Evolutionary conservation across 92 coral and sea anemone species (phyloP).

Genomic region (Phenganax stokvisi): DNA sequence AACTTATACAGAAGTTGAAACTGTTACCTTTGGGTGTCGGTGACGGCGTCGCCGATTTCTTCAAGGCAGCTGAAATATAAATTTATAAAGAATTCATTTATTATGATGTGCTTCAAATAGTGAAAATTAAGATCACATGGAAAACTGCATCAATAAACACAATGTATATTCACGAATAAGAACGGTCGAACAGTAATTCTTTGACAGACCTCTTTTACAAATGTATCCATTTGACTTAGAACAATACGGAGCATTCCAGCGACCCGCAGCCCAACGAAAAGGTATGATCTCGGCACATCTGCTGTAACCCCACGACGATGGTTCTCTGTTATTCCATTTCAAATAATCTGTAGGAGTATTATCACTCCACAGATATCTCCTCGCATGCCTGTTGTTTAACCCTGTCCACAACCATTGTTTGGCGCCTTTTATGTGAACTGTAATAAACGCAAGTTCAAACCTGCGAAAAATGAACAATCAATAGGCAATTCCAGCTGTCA

Average conservation of each 20-base stretch:
- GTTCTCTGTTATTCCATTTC: slow-evolving; percentile 74
- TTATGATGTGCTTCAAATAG: background rate
- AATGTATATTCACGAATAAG: background rate
- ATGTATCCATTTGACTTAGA: slow-evolving; percentile 52
- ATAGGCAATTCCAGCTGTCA: background rate
- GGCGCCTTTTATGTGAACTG: slow-evolving; percentile 26
- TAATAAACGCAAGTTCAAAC: slow-evolving; percentile 25
- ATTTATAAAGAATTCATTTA: background rate
- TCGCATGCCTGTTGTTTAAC: slow-evolving; percentile 53
- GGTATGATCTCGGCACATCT: slow-evolving; percentile 68
- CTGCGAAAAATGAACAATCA: background rate
- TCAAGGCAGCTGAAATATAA: slow-evolving; percentile 24
- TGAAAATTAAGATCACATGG: background rate
- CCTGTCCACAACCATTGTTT: slow-evolving; percentile 68
- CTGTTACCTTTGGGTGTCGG: slow-evolving; percentile 24
- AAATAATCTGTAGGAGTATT: slow-evolving; percentile 57
- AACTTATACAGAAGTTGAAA: background rate
- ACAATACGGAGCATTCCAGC: slow-evolving; percentile 63
- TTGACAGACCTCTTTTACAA: slow-evolving; percentile 71
- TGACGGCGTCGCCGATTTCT: slow-evolving; percentile 5
- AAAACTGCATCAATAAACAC: background rate
- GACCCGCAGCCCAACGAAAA: slow-evolving; percentile 55
- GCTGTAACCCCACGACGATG: slow-evolving; percentile 23
- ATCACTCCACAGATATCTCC: slow-evolving; percentile 62
- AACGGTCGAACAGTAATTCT: background rate